Conservation (phyloP, 2,888 invertebrate genomes). For the Hemithea aestivaria region DNA sequence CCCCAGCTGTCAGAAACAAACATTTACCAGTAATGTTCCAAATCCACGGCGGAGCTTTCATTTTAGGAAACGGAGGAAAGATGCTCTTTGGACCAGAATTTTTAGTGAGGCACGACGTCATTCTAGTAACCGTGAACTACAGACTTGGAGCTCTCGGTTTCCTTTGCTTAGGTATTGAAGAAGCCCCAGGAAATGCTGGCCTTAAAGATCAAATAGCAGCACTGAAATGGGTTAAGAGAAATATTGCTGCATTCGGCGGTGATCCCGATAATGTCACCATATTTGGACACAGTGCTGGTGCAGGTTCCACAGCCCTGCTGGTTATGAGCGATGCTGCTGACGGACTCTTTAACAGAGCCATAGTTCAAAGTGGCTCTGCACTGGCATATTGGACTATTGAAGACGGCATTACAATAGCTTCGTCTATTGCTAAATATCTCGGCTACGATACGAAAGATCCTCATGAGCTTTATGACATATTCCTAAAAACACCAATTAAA, state of each 20-base stretch:
- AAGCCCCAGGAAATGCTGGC: conserved; percentile 59
- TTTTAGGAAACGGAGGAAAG: conserved; percentile 57
- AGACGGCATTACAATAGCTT: conserved; percentile 43
- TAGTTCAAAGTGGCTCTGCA: conserved; percentile 51
- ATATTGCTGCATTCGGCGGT: conserved; percentile 58
- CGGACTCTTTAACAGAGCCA: conserved; percentile 47
- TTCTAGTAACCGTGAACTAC: conserved; percentile 60
- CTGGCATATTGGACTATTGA: conserved; percentile 46
- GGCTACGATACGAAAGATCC: conserved; percentile 45
- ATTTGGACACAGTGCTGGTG: conserved; percentile 62
- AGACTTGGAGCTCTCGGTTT: conserved; percentile 56
- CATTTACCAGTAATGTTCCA: conserved; percentile 59
- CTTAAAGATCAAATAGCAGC: conserved; percentile 60
- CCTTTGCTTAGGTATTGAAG: conserved; percentile 51
- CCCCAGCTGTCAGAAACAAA: conserved; percentile 38
- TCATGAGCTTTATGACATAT: conserved; percentile 42
- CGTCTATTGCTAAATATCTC: conserved; percentile 40
- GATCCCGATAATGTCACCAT: conserved; percentile 55
- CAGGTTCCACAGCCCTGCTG: conserved; percentile 42
- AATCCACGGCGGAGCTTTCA: conserved; percentile 62
- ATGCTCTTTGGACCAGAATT: conserved; percentile 50
- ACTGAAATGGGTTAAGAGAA: conserved; percentile 55
- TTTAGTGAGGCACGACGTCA: conserved; percentile 49
- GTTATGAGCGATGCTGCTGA: conserved; percentile 40
- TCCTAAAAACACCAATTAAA: conserved; percentile 37